Conservation (phyloP, 2,113 vertebrate genomes). For the Calyptomena viridis region DNA sequence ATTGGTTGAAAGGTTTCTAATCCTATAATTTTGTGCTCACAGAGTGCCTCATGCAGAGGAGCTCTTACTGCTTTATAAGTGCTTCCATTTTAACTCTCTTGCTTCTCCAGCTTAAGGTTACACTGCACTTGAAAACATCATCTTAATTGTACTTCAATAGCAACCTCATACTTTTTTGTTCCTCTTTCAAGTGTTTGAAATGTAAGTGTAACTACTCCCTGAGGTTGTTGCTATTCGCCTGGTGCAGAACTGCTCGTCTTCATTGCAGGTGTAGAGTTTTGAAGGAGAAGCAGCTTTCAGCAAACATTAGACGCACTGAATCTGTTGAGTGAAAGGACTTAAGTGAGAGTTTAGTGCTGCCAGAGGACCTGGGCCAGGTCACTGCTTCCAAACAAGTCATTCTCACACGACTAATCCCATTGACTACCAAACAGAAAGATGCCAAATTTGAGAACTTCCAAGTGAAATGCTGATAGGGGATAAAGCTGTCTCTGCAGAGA, state of each 20-base stretch:
- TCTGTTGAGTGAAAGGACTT: background rate
- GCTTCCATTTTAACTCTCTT: constrained; percentile 40
- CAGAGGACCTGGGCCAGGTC: background rate
- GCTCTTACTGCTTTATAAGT: constrained; percentile 42
- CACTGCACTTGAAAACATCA: constrained; percentile 44
- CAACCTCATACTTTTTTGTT: constrained; percentile 30
- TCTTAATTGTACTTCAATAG: constrained; percentile 60
- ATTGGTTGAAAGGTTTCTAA: constrained; percentile 35
- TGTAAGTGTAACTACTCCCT: background rate
- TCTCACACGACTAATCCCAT: background rate
- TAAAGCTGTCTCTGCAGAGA: background rate
- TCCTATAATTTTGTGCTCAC: constrained; percentile 43
- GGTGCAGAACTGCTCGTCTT: background rate
- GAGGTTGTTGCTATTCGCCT: constrained; percentile 9
- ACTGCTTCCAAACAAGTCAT: rapidly evolving
- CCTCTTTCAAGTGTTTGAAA: constrained; percentile 44
- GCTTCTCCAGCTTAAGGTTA: constrained; percentile 46
- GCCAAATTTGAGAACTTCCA: background rate
- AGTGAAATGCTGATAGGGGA: background rate
- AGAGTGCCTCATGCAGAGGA: constrained; percentile 25
- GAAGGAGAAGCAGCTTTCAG: background rate
- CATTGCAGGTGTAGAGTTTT: background rate
- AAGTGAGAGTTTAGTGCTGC: background rate
- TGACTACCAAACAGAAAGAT: background rate
- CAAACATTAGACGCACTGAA: background rate